These are phyloP conservation scores for Scomberomorus guttatus DNA, from an alignment of 2,797 vertebrate species.

Conservation along the genomic window DNA sequence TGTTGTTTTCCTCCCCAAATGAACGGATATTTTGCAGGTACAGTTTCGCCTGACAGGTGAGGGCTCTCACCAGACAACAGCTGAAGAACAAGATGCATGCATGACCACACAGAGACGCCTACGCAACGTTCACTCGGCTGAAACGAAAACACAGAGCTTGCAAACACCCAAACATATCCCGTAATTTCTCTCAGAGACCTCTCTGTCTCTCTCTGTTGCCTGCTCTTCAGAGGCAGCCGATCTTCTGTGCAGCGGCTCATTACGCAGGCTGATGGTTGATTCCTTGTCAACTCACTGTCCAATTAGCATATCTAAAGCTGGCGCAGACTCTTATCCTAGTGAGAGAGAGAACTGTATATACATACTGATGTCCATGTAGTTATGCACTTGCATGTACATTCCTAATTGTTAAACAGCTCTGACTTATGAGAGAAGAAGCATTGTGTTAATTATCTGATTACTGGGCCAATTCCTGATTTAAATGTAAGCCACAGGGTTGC, in stretches of 20 bases:
- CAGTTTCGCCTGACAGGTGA: constrained; percentile 47
- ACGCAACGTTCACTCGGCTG: constrained; percentile 31
- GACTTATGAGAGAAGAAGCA: constrained; percentile 41
- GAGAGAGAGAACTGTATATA: constrained; percentile 65
- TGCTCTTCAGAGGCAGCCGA: constrained; percentile 61
- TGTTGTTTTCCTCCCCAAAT: not conserved
- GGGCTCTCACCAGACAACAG: constrained; percentile 48
- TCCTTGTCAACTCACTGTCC: constrained; percentile 84
- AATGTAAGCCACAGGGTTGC: not conserved
- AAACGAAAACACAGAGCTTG: constrained; percentile 41
- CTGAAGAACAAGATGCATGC: constrained; percentile 19
- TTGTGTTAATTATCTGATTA: constrained; percentile 47
- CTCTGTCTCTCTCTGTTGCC: constrained; percentile 36
- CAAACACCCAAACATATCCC: constrained; percentile 50
- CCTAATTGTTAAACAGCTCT: constrained; percentile 70
- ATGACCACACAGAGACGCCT: constrained; percentile 37
- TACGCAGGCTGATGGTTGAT: constrained; percentile 80
- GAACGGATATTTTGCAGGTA: constrained; percentile 24
- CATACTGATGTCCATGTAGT: constrained; percentile 77
- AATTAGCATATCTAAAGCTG: constrained; percentile 83
- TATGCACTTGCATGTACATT: constrained; percentile 68
- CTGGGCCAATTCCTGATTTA: constrained; percentile 16
- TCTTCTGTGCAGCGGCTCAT: constrained; percentile 75
- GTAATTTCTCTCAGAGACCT: constrained; percentile 59
- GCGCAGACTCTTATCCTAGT: constrained; percentile 68